These are phyloP conservation scores for Baccha elongata DNA, from an alignment of 2,888 invertebrate genomes.

Conservation along the genomic window DNA sequence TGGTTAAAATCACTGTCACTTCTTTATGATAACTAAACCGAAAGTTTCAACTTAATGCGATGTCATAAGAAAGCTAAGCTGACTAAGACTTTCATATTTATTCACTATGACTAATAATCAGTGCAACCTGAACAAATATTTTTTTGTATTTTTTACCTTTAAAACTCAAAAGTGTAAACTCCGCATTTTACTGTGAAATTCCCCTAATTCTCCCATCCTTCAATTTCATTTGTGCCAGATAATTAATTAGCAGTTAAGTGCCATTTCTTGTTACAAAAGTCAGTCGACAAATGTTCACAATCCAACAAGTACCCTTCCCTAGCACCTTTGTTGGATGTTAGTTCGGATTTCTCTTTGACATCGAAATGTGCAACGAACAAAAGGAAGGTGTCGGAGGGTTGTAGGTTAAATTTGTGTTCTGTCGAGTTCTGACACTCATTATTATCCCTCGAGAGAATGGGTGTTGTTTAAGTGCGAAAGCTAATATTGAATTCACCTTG, in stretches of 20 bases:
- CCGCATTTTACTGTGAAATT: too few species aligned
- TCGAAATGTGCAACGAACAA: conserved; percentile 52
- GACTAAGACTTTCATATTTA: too few species aligned
- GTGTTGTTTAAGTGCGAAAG: conserved; percentile 69
- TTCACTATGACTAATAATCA: too few species aligned
- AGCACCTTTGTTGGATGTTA: conserved; percentile 40
- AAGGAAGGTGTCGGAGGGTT: conserved; percentile 40
- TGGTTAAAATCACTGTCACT: too few species aligned
- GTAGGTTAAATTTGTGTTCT: conserved; percentile 44
- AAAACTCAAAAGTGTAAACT: too few species aligned
- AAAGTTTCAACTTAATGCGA: too few species aligned
- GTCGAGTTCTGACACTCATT: conserved; percentile 47
- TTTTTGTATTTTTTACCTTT: too few species aligned
- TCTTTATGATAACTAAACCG: too few species aligned
- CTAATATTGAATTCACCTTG: conserved; percentile 69
- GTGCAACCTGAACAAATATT: too few species aligned
- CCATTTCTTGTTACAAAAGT: conserved; percentile 71
- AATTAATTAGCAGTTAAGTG: conserved; percentile 72
- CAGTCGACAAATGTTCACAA: conserved; percentile 62
- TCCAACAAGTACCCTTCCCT: conserved; percentile 15
- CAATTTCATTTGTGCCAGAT: conserved; percentile 40
- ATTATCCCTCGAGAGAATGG: conserved; percentile 40
- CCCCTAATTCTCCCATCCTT: background rate
- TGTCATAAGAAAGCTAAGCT: too few species aligned
- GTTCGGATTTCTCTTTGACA: conserved; percentile 47